Percentiles rank a stretch among this genome's conserved stretches.
Conservation (phyloP, 2,888 invertebrate species). For the Megastigmus dorsalis region DNA sequence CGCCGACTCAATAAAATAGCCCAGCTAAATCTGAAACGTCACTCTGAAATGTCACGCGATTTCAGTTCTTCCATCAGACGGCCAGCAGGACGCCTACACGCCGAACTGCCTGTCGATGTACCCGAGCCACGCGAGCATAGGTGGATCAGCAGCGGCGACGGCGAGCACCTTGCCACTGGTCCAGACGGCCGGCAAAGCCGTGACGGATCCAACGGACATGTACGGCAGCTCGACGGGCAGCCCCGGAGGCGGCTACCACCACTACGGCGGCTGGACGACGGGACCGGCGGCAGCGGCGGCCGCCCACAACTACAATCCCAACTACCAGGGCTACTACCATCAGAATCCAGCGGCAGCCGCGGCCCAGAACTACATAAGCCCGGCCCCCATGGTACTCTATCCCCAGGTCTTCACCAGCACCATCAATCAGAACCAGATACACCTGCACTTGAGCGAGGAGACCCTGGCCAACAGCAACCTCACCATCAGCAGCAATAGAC, state of each 20-base stretch:
- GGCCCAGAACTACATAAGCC: slow-evolving; percentile 83
- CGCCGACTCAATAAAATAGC: too few species aligned
- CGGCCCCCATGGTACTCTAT: slow-evolving; percentile 83
- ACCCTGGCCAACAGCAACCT: slow-evolving; percentile 73
- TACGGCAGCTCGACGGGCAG: slow-evolving; percentile 40
- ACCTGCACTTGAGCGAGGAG: slow-evolving; percentile 79
- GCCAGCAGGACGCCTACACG: slow-evolving; percentile 70
- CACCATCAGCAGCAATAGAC: slow-evolving; percentile 75
- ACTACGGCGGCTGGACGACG: slow-evolving; percentile 73
- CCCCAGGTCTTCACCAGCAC: slow-evolving; percentile 86
- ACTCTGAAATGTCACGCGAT: too few species aligned
- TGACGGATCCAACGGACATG: slow-evolving; percentile 51
- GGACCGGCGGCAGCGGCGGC: slow-evolving; percentile 73
- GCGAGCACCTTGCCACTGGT: slow-evolving; percentile 61
- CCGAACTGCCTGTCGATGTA: slow-evolving; percentile 72
- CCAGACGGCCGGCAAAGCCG: slow-evolving; percentile 64
- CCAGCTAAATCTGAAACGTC: too few species aligned
- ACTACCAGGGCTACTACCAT: slow-evolving; percentile 83
- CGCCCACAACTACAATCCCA: slow-evolving; percentile 74
- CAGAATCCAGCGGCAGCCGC: slow-evolving; percentile 61
- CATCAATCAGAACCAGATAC: slow-evolving; percentile 91
- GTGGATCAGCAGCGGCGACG: slow-evolving; percentile 55
- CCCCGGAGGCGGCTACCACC: slow-evolving; percentile 66
- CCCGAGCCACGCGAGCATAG: slow-evolving; percentile 64
- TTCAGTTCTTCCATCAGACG: slow-evolving; percentile 70